phyloP scores from a whole-genome alignment of 2,888 invertebrate genomes.

The Tetragonula carbonaria region DNA sequence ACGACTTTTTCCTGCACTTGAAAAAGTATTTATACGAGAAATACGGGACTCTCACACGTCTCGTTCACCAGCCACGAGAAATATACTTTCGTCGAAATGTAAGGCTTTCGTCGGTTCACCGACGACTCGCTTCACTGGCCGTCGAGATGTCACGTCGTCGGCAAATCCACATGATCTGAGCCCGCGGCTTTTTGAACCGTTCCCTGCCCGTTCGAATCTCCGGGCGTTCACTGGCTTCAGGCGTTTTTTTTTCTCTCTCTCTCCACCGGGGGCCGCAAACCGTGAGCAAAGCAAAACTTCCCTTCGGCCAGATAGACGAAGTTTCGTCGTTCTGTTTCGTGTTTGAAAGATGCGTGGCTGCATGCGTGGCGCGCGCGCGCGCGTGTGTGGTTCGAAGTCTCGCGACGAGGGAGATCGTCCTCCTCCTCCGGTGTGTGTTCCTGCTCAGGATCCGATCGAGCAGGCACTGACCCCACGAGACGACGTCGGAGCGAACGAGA shows the following conservation, averaged over 20 bases:
- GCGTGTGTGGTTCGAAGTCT: constrained; percentile 47
- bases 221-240: constrained; percentile 12
- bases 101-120: constrained; percentile 25
- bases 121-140: constrained; percentile 38
- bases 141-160: constrained; percentile 36
- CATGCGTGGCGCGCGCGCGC: constrained; percentile 57
- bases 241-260: too few relatives aligned
- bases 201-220: not conserved
- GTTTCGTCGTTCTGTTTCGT: not conserved
- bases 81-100: constrained; percentile 24
- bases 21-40: constrained; percentile 27
- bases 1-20: constrained; percentile 66
- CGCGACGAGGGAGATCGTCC: constrained; percentile 66
- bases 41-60: constrained; percentile 46
- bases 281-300: not conserved
- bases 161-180: constrained; percentile 18
- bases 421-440: constrained; percentile 64
- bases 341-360: constrained; percentile 48
- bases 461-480: constrained; percentile 77
- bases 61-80: constrained; percentile 49
- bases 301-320: not conserved
- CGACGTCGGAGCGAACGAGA: constrained; percentile 62
- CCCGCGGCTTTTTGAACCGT: constrained; percentile 34
- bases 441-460: constrained; percentile 78
- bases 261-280: not conserved